Evolutionary conservation across 2,113 vertebrate species (phyloP), one percentile per base, ranked within the genome.

Genomic region (Trinectes maculatus): DNA sequence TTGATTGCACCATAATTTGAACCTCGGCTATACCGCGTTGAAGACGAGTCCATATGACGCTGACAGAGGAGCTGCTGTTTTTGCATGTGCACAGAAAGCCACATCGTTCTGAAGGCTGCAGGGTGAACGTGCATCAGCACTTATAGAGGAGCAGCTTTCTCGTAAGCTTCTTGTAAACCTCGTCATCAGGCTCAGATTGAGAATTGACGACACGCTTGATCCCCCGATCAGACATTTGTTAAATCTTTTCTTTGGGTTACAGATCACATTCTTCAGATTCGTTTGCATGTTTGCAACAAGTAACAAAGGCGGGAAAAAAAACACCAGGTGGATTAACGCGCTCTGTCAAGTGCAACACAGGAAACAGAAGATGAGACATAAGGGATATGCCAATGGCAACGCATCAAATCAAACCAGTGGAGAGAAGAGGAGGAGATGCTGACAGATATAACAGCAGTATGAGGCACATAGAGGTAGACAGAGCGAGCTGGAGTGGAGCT

Each of bases 21-120:
- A n/a, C n/a, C n/a, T n/a, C n/a, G n/a, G n/a, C n/a, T n/a, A n/a
- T n/a, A n/a, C n/a, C n/a, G n/a, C n/a, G n/a, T n/a, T n/a, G n/a
- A n/a, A n/a, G n/a, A n/a, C n/a, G n/a, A n/a, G n/a, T n/a, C n/a
- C n/a, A n/a, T n/a, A n/a, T n/a, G n/a, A n/a, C n/a, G n/a, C n/a
- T n/a, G n/a, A n/a, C n/a, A n/a, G n/a, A n/a, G n/a, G n/a, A n/a
- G n/a, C 46, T 21, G 59, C 57, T 33, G 26, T 60, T 70, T 55
- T 59, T 57, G 44, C 56, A 52, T 75, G 77, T 64, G 37, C 18
- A 71, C 37, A 40, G 68, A 71, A 78, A 68, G 46, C 18, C 53
- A 33, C 64, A 62, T 82, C 75, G 80, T n/a, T 83, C 61, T 71
- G 58, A 64, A 42, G 33, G 62, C 78, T 68, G 62, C 71, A 46